Percentiles rank a stretch among this genome's conserved stretches.
These are phyloP conservation scores for Clarias gariepinus DNA, from an alignment of 2,113 vertebrate species.

Conservation along the genomic window DNA sequence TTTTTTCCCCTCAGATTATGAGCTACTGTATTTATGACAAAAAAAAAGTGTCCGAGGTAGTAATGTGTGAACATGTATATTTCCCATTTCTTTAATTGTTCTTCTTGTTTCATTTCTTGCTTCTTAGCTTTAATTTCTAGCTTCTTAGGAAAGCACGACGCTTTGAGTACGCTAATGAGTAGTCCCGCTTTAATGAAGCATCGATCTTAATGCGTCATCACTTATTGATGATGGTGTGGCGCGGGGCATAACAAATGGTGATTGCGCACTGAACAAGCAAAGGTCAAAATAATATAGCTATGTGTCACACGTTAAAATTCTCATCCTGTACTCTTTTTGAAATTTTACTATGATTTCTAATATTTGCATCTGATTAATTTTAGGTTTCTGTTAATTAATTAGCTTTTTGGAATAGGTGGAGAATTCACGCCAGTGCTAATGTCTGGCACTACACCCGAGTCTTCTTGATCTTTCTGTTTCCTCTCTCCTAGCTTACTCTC, in stretches of 20 bases:
- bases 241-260: too few species aligned
- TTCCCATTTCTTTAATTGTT: neutral
- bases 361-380: neutral
- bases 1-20: neutral
- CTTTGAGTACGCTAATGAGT: neutral
- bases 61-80: neutral
- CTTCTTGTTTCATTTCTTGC: neutral
- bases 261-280: neutral
- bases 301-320: neutral
- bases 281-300: neutral
- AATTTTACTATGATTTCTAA: neutral
- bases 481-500: neutral
- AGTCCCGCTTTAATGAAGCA: neutral
- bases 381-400: neutral
- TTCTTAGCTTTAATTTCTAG: neutral
- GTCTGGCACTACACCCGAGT: neutral
- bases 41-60: neutral
- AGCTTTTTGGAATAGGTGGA: neutral
- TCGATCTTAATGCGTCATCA: neutral
- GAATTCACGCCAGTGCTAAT: too few species aligned
- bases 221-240: neutral
- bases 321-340: neutral
- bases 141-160: too few species aligned
- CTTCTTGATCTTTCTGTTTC: neutral
- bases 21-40: neutral